Percentiles rank a stretch among this genome's conserved stretches.
Conservation (phyloP, 2,797 vertebrate genomes). For the Aulostomus chinensis region DNA sequence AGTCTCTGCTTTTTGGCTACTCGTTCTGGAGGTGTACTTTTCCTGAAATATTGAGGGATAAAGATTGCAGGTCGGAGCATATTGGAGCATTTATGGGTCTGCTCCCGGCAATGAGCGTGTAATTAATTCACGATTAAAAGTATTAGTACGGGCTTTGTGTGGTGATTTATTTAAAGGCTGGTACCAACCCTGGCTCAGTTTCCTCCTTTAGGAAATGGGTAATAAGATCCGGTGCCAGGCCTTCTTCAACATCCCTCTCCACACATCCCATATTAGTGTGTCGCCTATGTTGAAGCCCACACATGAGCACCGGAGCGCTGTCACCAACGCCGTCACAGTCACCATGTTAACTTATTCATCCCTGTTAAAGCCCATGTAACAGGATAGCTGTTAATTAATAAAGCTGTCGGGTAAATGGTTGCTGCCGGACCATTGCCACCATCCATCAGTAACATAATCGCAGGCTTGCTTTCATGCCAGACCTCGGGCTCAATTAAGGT, state of each 20-base stretch:
- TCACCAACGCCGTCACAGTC: conserved; percentile 64
- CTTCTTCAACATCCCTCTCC: conserved; percentile 52
- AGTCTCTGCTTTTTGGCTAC: background rate
- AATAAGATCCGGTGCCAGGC: conserved; percentile 71
- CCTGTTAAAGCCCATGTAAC: conserved; percentile 87
- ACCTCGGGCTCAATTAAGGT: conserved; percentile 93
- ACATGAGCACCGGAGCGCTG: conserved; percentile 61
- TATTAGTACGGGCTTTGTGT: conserved; percentile 76
- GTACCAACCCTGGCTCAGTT: conserved; percentile 67
- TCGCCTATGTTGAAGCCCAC: conserved; percentile 57
- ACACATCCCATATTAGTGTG: conserved; percentile 45
- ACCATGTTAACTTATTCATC: conserved; percentile 82
- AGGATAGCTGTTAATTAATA: conserved; percentile 95
- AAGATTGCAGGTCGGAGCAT: conserved; percentile 38
- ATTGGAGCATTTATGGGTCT: conserved; percentile 60
- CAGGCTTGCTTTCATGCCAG: conserved; percentile 76
- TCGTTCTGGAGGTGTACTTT: conserved; percentile 18
- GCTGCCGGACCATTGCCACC: conserved; percentile 87
- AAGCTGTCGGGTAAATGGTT: conserved; percentile 91
- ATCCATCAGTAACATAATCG: conserved; percentile 90
- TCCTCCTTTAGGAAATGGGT: conserved; percentile 78
- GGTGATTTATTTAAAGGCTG: conserved; percentile 78
- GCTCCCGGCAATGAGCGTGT: conserved; percentile 48
- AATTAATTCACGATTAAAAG: conserved; percentile 79
- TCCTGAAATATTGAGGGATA: conserved; percentile 19